Percentiles rank a stretch among this genome's conserved stretches.
phyloP scores from a whole-genome alignment of 2,113 vertebrate species.

The Morone chrysops region DNA sequence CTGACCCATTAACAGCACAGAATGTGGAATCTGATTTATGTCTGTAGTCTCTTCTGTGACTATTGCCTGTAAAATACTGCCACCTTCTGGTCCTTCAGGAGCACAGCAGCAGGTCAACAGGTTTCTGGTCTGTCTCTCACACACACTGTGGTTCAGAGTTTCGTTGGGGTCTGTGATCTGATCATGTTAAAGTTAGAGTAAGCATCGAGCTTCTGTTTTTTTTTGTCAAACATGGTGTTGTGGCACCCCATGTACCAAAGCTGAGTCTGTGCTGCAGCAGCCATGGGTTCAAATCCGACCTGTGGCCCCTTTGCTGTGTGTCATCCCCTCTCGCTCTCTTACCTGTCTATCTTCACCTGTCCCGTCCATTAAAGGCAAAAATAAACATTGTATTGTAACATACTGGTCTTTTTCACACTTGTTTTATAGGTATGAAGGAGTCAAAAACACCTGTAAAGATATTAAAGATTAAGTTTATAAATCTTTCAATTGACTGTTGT shows the following conservation, averaged over 20 bases:
- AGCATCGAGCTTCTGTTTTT: neutral
- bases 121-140: neutral
- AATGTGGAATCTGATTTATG: neutral
- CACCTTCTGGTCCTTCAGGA: conserved; percentile 54
- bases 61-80: conserved; percentile 39
- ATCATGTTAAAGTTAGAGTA: neutral
- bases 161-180: neutral
- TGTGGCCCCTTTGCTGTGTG: too few relatives aligned
- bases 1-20: conserved; percentile 24
- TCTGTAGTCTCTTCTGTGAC: neutral
- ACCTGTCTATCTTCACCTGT: too few relatives aligned
- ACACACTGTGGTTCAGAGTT: neutral
- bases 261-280: too few relatives aligned
- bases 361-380: too few relatives aligned
- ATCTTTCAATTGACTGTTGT: neutral
- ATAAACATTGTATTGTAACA: neutral
- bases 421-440: neutral
- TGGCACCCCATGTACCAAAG: too few relatives aligned
- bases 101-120: conserved; percentile 19
- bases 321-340: too few relatives aligned
- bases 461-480: neutral
- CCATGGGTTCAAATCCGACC: too few relatives aligned
- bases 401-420: neutral
- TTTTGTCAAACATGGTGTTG: too few relatives aligned
- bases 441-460: neutral